Conservation (phyloP, 37 sponge, comb jelly and placozoan species). For the Amphimedon queenslandica region DNA sequence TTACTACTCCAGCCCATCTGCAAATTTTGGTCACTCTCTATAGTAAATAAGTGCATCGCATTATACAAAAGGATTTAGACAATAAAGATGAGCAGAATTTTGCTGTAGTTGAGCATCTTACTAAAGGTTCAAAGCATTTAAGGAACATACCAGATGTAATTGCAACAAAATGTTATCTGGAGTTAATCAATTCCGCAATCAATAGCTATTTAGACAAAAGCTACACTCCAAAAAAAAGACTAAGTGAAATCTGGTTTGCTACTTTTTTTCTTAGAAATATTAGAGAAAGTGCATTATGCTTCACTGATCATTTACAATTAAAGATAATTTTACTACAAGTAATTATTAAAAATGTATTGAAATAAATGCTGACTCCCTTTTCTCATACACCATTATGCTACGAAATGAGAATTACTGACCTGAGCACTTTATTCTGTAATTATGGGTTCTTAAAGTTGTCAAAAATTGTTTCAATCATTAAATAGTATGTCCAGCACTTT, state of each 20-base stretch:
- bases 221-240: slow-evolving; percentile 1
- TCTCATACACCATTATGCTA: not conserved
- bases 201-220: slow-evolving; percentile 29
- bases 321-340: slow-evolving; percentile 12
- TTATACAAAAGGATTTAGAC: slow-evolving; percentile 26
- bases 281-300: slow-evolving; percentile 1
- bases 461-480: slow-evolving; percentile 18
- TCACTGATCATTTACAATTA: not conserved
- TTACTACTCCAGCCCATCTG: slow-evolving; percentile 7
- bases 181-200: slow-evolving; percentile 7
- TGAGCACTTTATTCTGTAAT: slow-evolving; percentile 20
- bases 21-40: not conserved
- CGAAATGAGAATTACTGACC: not conserved
- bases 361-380: slow-evolving; percentile 33
- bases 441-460: slow-evolving; percentile 28
- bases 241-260: slow-evolving; percentile 24
- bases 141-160: slow-evolving; percentile 7
- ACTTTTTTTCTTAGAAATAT: slow-evolving; percentile 9
- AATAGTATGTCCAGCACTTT: slow-evolving; percentile 22
- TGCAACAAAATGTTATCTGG: slow-evolving; percentile 7
- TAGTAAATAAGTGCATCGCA: slow-evolving; percentile 24
- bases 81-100: slow-evolving; percentile 39
- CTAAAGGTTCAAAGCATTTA: not conserved
- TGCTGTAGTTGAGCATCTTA: slow-evolving; percentile 3
- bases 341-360: slow-evolving; percentile 22